phyloP scores from a whole-genome alignment of 2,888 invertebrate genomes.

The Euspilapteryx auroguttella region DNA sequence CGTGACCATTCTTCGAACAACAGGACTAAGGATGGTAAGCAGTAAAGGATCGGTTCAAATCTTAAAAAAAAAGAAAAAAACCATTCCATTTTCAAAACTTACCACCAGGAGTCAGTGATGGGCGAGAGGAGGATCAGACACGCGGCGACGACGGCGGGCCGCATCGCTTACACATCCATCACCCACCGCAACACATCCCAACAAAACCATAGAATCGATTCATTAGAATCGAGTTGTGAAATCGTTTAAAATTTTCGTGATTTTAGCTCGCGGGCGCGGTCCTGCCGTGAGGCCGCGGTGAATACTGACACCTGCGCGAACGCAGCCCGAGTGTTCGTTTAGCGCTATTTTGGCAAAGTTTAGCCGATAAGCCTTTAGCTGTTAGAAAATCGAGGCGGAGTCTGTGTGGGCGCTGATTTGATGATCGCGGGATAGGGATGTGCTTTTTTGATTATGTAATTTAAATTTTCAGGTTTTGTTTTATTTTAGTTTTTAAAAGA shows the following conservation, averaged over 20 bases:
- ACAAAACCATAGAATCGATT: slow-evolving; percentile 11
- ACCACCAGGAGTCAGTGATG: slow-evolving; percentile 88
- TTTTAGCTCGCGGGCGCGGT: slow-evolving; percentile 30
- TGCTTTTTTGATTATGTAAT: too few species aligned
- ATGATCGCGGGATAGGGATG: too few species aligned
- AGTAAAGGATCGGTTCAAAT: too few species aligned
- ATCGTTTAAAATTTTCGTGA: slow-evolving; percentile 25
- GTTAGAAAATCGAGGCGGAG: slow-evolving; percentile 36
- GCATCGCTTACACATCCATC: slow-evolving; percentile 64
- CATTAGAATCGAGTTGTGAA: too few species aligned
- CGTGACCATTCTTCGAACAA: too few species aligned
- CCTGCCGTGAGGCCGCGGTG: slow-evolving; percentile 51
- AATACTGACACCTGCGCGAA: slow-evolving; percentile 41
- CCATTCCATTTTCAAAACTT: slow-evolving; percentile 56
- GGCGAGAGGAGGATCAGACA: slow-evolving; percentile 86
- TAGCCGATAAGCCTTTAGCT: slow-evolving; percentile 49
- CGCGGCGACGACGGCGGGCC: slow-evolving; percentile 79
- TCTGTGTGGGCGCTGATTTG: slow-evolving; percentile 37
- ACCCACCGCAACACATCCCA: slow-evolving; percentile 21
- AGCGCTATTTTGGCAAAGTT: slow-evolving; percentile 61
- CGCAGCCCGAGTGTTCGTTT: slow-evolving; percentile 19
- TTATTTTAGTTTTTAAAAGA: too few species aligned
- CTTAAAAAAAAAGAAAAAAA: too few species aligned
- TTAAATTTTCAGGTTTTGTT: too few species aligned
- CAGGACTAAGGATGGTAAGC: too few species aligned